phyloP scores from a whole-genome alignment of 2,888 invertebrate species.

The Hyles lineata region DNA sequence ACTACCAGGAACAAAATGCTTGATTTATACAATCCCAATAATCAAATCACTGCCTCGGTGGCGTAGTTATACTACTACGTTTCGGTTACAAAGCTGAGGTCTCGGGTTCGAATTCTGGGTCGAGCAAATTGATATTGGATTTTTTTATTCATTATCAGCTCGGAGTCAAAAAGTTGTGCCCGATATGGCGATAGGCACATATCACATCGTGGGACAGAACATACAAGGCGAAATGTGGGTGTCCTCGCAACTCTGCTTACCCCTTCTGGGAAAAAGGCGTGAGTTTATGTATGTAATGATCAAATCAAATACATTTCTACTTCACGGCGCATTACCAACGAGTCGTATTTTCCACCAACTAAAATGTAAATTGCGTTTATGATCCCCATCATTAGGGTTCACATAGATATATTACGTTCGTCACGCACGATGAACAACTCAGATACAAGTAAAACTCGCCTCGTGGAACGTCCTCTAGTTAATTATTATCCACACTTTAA shows the following conservation, averaged over 20 bases:
- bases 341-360: background rate
- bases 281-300: background rate
- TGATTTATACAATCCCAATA: background rate
- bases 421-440: constrained; percentile 12
- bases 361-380: constrained; percentile 24
- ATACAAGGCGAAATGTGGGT: too few species aligned
- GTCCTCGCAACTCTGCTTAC: too few species aligned
- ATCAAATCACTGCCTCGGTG: too few species aligned
- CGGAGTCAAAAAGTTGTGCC: too few species aligned
- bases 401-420: constrained; percentile 20
- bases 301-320: background rate
- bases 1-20: background rate
- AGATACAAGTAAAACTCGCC: constrained; percentile 16
- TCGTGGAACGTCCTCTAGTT: constrained; percentile 37
- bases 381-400: constrained; percentile 23
- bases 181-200: too few species aligned
- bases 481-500: constrained; percentile 75
- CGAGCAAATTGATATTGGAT: too few species aligned
- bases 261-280: too few species aligned
- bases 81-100: too few species aligned
- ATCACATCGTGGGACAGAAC: too few species aligned
- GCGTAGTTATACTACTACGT: too few species aligned
- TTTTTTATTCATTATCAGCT: too few species aligned
- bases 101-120: too few species aligned
- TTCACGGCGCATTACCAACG: constrained; percentile 17